Conservation (phyloP, 2,113 vertebrate genomes). For the Siniperca knerii region DNA sequence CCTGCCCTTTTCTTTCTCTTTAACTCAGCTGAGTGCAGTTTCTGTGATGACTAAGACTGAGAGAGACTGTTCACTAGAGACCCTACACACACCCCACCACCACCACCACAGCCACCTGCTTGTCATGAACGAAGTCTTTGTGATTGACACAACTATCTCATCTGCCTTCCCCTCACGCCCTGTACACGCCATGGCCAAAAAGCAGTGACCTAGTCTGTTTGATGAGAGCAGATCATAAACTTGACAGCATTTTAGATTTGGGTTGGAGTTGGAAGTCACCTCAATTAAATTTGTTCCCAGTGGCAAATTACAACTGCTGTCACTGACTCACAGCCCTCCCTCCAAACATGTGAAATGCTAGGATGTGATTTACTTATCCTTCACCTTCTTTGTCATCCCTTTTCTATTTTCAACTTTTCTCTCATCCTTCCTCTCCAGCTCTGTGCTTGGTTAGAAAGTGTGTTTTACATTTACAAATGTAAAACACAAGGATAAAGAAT, state of each 20-base stretch:
- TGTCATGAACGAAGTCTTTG: slow-evolving; percentile 81
- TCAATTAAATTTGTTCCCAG: slow-evolving; percentile 56
- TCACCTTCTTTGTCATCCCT: slow-evolving; percentile 2
- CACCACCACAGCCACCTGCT: slow-evolving; percentile 76
- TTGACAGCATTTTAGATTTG: slow-evolving; percentile 49
- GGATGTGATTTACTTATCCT: slow-evolving; percentile 29
- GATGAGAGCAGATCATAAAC: slow-evolving; percentile 68
- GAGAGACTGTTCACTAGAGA: slow-evolving; percentile 72
- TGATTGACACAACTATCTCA: slow-evolving; percentile 75
- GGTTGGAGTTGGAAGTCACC: slow-evolving; percentile 57
- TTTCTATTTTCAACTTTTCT: slow-evolving; percentile 6
- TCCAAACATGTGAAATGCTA: slow-evolving; percentile 32
- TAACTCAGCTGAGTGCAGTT: slow-evolving; percentile 60
- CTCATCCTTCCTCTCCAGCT: background rate
- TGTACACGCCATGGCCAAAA: slow-evolving; percentile 54
- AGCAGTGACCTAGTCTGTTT: slow-evolving; percentile 64
- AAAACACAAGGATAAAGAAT: slow-evolving; percentile 20
- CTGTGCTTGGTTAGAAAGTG: background rate
- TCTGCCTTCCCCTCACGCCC: slow-evolving; percentile 77
- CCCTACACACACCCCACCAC: slow-evolving; percentile 47
- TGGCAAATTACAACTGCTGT: slow-evolving; percentile 40
- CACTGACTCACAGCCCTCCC: slow-evolving; percentile 47
- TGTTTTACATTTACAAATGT: background rate
- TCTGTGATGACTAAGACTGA: slow-evolving; percentile 75
- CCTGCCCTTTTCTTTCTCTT: slow-evolving; percentile 26